A percentile compares a stretch with the other conserved stretches of the same genome.
Conservation (phyloP, 1,140 invertebrate genomes). For the Drosophila malerkotliana region DNA sequence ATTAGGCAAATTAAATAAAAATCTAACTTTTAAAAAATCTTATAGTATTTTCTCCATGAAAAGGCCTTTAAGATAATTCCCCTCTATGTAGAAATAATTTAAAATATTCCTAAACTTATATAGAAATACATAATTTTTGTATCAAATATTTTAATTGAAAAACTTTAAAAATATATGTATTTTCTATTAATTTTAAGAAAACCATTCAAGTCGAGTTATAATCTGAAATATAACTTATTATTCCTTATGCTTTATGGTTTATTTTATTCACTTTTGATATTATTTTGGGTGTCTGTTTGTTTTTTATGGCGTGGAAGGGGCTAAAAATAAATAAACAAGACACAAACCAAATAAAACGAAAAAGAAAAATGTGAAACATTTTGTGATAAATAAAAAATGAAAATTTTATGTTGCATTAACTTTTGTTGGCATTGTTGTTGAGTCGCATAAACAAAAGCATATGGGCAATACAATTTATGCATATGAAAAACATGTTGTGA, state of each 20-base stretch:
- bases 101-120: too few relatives aligned
- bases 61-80: too few relatives aligned
- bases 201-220: neutral
- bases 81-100: too few relatives aligned
- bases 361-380: slow-evolving; percentile 15
- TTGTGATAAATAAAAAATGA: slow-evolving; percentile 70
- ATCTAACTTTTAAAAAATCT: neutral
- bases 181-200: neutral
- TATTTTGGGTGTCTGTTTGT: slow-evolving; percentile 13
- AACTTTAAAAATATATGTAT: too few relatives aligned
- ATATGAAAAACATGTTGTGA: slow-evolving; percentile 50
- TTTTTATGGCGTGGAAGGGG: too few relatives aligned
- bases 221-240: neutral
- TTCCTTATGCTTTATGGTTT: slow-evolving; percentile 42
- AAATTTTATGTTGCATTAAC: slow-evolving; percentile 79
- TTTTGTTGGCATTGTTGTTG: slow-evolving; percentile 48
- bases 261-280: slow-evolving; percentile 48
- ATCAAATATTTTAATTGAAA: neutral
- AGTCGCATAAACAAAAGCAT: slow-evolving; percentile 68
- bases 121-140: too few relatives aligned
- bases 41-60: too few relatives aligned
- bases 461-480: slow-evolving; percentile 80
- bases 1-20: neutral
- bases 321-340: slow-evolving; percentile 2
- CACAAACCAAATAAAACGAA: slow-evolving; percentile 7